Base-by-base conservation (phyloP, 2,888 invertebrate species). In the Mythimna loreyi region DNA sequence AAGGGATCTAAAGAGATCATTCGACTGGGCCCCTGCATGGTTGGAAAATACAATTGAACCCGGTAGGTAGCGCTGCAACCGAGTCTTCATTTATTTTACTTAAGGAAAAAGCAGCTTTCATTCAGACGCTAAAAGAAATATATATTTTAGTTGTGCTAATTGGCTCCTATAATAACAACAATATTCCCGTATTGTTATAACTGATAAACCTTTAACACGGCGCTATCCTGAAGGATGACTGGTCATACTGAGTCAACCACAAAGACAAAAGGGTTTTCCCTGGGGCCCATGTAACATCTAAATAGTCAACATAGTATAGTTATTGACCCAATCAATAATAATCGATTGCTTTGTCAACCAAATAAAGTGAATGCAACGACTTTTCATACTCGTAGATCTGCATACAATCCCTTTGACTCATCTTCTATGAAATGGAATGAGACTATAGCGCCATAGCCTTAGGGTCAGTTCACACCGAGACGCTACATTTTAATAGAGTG, bases 381-480 rank as follows among this genome's bases (percentile, higher is more conserved):
- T 3, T 3, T 28, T 4, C 4, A 28, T 49, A 5, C 9, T 23
- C 23, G 33, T 25, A 7, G 33, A 45, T 77, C 72, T 78, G 63
- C 74, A 75, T 80, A 80, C 58, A 75, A 75, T 78, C 33, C 28
- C n/a, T 16, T 43, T 57, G 64, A 73, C 49, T 57, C 74, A 72
- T 64, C 58, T 45, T 45, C 28, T 36, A 28, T 50, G 9, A 19
- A 23, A 43, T 19, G 28, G 11, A 58, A 23, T 23, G 58, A 67
- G 21, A 43, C n/a, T n/a, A n/a, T n/a, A n/a, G n/a, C n/a, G n/a
- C n/a, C n/a, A n/a, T n/a, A 19, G 68, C 13, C 25, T 33, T 40
- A 49, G 21, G 5, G 43, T 11, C 13, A 40, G 13, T 19, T n/a
- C n/a, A n/a, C n/a, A n/a, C n/a, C n/a, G n/a, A n/a, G n/a, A n/a